Base-by-base conservation (phyloP, 1,140 invertebrate genomes). In the Heliconius eleuchia region DNA sequence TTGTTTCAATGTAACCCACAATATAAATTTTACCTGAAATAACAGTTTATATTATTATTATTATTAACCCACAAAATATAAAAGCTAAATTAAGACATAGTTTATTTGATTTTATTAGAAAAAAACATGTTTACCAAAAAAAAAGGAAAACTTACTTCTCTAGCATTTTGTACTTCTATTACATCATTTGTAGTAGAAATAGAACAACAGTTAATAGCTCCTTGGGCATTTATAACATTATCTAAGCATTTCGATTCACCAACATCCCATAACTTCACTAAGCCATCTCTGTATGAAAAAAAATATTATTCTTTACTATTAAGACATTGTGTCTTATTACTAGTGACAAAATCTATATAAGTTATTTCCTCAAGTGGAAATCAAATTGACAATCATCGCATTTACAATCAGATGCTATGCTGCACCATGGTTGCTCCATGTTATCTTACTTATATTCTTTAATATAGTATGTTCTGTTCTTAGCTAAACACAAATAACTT, bases 211-310 rank as follows among this genome's bases (percentile, higher is more conserved):
- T 94, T 95, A 13, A 95, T 94, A 71, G 87, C 83, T 6, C 91
- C 90, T 80, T 92, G 80, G 83, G 90, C 87, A 92, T 94, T 73
- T 87, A 91, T 71, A 95, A 94, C 74, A 93, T 96, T 83, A 82
- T 80, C 94, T 23, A 97, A 84, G 82, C 96, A 96, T 34, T 88
- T 88, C 50, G 96, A 94, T 89, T 96, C 89, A 55, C 96, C 96
- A 90, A 96, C 96, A 94, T 97, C 96, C 97, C 97, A 97, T 30
- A 97, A 89, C 85, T 96, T 96, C 19, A 96, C 96, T 74, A 95
- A 95, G 42, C 97, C 97, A 95, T 97, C 97, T 85, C 96, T 95
- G 76, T 66, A 23, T 66, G 0, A 66, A 30, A 30, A 66, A 16
- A 1, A 7, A n/a, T 18, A 55, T 13, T 50, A 55, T 23, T 2